Percentiles rank a stretch among this genome's conserved stretches.
phyloP scores from a whole-genome alignment of 2,888 invertebrate genomes.

The Hirtodrosophila histrioides region DNA sequence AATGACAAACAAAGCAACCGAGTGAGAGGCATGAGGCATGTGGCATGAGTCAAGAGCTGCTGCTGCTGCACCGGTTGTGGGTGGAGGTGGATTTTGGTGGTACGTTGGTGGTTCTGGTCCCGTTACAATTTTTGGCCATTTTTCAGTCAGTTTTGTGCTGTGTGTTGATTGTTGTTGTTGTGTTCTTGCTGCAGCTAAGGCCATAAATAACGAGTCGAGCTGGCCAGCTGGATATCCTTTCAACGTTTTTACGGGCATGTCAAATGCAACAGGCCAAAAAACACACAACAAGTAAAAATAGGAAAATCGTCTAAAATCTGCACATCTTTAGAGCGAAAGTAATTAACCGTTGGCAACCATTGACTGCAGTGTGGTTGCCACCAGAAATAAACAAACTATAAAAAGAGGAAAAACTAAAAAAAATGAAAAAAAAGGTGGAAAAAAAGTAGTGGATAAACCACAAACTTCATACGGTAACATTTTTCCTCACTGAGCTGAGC shows the following conservation, averaged over 20 bases:
- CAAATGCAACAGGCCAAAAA: constrained; percentile 69
- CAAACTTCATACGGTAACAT: constrained; percentile 38
- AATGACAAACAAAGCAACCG: constrained; percentile 75
- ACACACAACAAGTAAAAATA: constrained; percentile 4
- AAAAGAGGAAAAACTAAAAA: constrained; percentile 16
- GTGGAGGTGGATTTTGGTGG: constrained; percentile 26
- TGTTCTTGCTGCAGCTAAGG: constrained; percentile 29
- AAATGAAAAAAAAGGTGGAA: constrained; percentile 12
- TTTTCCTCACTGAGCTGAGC: constrained; percentile 35
- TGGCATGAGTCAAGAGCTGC: constrained; percentile 32
- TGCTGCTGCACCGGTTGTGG: background rate
- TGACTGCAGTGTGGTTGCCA: constrained; percentile 32
- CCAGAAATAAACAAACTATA: constrained; percentile 18
- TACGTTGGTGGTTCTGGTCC: constrained; percentile 3
- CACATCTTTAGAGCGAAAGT: constrained; percentile 63
- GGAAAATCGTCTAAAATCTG: constrained; percentile 46
- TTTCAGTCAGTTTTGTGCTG: constrained; percentile 48
- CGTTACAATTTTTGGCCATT: constrained; percentile 60
- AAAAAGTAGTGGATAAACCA: constrained; percentile 34
- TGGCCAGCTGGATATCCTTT: constrained; percentile 63
- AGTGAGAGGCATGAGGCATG: constrained; percentile 30
- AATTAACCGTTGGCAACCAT: constrained; percentile 64
- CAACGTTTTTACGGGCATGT: constrained; percentile 52
- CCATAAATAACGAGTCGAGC: constrained; percentile 59
- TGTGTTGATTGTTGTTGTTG: constrained; percentile 21